Conservation (phyloP, 1,140 invertebrate genomes). For the Penaeus indicus region DNA sequence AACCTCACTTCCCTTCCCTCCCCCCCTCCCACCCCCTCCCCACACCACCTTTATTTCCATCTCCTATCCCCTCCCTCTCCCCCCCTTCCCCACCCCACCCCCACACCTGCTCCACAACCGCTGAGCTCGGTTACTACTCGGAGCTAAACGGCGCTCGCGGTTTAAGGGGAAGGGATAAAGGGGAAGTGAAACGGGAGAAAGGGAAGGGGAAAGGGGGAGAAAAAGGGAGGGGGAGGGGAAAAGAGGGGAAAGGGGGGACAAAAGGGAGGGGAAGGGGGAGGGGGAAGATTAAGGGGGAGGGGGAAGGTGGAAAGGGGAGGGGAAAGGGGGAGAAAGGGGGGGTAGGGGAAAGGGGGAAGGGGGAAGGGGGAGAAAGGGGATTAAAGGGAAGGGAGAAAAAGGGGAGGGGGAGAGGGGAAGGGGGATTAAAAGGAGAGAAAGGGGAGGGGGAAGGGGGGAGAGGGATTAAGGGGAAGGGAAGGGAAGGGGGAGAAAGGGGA, state of each 20-base stretch:
- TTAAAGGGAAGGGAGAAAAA: not conserved
- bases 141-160: too few species aligned
- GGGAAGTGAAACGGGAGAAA: not conserved
- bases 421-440: not conserved
- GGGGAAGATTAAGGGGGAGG: not conserved
- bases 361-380: not conserved
- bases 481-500: not conserved
- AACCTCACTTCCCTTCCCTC: not conserved
- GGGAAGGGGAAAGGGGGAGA: not conserved
- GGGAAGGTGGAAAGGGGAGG: not conserved
- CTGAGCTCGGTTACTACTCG: too few species aligned
- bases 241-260: not conserved
- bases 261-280: not conserved
- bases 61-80: not conserved
- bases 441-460: not conserved
- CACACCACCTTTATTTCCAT: not conserved
- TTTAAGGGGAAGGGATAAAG: too few species aligned
- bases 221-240: not conserved
- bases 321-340: not conserved
- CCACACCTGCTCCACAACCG: not conserved
- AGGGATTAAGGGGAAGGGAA: not conserved
- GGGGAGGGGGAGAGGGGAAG: not conserved
- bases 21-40: not conserved
- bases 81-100: not conserved
- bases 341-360: not conserved